Evolutionary conservation across 2,888 invertebrate genomes (phyloP).

Genomic region (Pollenia labialis): DNA sequence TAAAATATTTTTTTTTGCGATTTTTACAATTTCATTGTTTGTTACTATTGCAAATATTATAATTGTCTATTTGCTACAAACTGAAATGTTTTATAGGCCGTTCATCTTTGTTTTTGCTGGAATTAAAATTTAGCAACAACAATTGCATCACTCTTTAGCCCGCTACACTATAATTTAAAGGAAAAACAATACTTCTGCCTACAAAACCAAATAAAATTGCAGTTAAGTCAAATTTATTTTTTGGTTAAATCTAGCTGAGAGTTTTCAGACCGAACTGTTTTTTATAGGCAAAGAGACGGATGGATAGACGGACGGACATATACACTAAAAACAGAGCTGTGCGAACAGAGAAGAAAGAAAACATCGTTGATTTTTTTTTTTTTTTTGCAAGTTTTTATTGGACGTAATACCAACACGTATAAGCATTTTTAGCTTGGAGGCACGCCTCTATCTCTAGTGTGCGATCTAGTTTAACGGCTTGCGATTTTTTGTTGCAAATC

Average conservation of each 20-base stretch:
- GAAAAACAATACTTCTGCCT: constrained; percentile 49
- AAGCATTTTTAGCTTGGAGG: constrained; percentile 75
- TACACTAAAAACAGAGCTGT: constrained; percentile 25
- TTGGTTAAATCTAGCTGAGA: constrained; percentile 4
- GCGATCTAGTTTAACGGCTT: constrained; percentile 81
- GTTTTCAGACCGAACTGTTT: constrained; percentile 22
- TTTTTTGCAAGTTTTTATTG: constrained; percentile 66
- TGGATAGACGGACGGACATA: neutral
- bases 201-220: constrained; percentile 53
- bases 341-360: constrained; percentile 56
- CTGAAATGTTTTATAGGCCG: constrained; percentile 25
- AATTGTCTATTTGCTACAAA: constrained; percentile 4
- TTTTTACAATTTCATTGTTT: constrained; percentile 47
- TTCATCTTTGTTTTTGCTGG: constrained; percentile 26
- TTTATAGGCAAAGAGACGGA: constrained; percentile 6
- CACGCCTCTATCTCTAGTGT: constrained; percentile 83
- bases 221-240: constrained; percentile 18
- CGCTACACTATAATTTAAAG: constrained; percentile 66
- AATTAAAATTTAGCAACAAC: constrained; percentile 45
- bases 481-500: constrained; percentile 25
- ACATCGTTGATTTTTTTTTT: constrained; percentile 60
- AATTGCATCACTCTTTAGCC: constrained; percentile 66
- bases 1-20: constrained; percentile 24
- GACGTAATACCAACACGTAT: constrained; percentile 73
- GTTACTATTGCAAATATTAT: constrained; percentile 36